These are phyloP conservation scores for Cyclina sinensis DNA, from an alignment of 1,140 invertebrate genomes.

Conservation along the genomic window DNA sequence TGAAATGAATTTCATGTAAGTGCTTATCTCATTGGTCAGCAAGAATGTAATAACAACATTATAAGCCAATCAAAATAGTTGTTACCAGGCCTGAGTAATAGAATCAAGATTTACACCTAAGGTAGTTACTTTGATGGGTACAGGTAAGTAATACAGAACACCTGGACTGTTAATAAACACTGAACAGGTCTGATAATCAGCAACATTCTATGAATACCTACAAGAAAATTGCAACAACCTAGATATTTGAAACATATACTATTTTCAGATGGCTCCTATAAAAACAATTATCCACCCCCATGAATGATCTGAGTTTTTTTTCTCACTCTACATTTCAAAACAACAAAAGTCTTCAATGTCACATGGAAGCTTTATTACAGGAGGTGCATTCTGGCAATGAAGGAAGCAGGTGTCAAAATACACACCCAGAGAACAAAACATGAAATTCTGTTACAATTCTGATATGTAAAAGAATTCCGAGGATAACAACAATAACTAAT, in stretches of 20 bases:
- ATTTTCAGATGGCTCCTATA: constrained; percentile 8
- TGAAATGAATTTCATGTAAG: background rate
- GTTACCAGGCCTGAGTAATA: background rate
- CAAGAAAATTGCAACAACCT: constrained; percentile 25
- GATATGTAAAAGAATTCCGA: too few species aligned
- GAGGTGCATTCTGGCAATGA: background rate
- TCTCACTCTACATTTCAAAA: too few species aligned
- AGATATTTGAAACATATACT: constrained; percentile 51
- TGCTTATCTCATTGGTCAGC: constrained; percentile 41
- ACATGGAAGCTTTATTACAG: too few species aligned
- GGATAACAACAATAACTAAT: too few species aligned
- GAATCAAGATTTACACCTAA: background rate
- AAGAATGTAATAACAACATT: constrained; percentile 46
- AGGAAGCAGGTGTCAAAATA: background rate
- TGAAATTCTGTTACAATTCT: too few species aligned
- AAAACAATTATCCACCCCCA: background rate
- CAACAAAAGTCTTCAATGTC: background rate
- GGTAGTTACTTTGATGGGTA: constrained; percentile 22
- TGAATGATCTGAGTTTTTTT: background rate
- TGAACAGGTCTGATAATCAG: constrained; percentile 23
- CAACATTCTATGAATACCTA: constrained; percentile 8
- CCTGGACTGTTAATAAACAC: constrained; percentile 40
- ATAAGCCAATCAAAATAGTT: constrained; percentile 50
- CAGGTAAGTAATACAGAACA: constrained; percentile 42
- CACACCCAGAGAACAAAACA: background rate